A percentile compares a stretch with the other conserved stretches of the same genome.
Conservation (phyloP, 1,140 invertebrate genomes). For the Pogonomyrmex barbatus region DNA sequence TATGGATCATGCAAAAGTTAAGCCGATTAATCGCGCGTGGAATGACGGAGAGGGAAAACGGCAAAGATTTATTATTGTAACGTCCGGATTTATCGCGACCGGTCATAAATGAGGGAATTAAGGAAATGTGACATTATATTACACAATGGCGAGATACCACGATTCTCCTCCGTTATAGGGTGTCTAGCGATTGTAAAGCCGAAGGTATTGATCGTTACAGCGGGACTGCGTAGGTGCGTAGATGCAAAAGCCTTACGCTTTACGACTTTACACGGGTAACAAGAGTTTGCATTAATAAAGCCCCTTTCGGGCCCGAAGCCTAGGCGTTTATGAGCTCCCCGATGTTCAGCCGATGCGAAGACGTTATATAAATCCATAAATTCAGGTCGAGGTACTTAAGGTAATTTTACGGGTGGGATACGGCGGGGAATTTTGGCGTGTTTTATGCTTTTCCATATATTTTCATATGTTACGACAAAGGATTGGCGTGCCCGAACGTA, state of each 20-base stretch:
- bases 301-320: constrained; percentile 23
- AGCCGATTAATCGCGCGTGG: constrained; percentile 26
- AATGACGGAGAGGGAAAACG: not conserved
- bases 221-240: constrained; percentile 59
- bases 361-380: constrained; percentile 72
- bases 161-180: not conserved
- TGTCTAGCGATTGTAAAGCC: constrained; percentile 71
- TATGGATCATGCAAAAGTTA: not conserved
- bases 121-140: constrained; percentile 61
- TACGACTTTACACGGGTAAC: constrained; percentile 75
- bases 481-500: constrained; percentile 16
- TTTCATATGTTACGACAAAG: constrained; percentile 49
- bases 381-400: constrained; percentile 50
- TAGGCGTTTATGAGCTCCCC: constrained; percentile 68
- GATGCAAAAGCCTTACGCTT: constrained; percentile 71
- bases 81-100: constrained; percentile 33
- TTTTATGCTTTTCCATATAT: constrained; percentile 53
- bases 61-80: not conserved
- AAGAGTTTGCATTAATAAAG: constrained; percentile 78
- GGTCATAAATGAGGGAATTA: constrained; percentile 68
- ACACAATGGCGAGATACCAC: constrained; percentile 32
- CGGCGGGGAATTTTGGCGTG: not conserved
- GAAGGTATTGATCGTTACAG: constrained; percentile 73
- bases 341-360: constrained; percentile 55
- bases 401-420: constrained; percentile 63